Conservation (phyloP, 2,888 invertebrate genomes). For the Nemotelus pantherinus region DNA sequence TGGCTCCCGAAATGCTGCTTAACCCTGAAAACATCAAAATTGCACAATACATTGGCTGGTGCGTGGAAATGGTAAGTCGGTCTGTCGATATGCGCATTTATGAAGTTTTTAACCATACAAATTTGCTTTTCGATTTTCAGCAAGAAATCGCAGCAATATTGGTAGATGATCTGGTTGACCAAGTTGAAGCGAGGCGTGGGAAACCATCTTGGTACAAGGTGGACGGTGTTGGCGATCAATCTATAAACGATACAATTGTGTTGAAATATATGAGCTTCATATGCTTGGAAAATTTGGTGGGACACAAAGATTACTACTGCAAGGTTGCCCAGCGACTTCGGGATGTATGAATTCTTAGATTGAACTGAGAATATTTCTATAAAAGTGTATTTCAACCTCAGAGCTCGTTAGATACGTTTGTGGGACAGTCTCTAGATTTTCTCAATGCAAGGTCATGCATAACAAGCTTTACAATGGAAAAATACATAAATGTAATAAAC, state of each 20-base stretch:
- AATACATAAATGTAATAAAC: constrained; percentile 6
- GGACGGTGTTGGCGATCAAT: constrained; percentile 8
- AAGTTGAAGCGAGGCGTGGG: constrained; percentile 12
- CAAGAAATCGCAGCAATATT: constrained; percentile 66
- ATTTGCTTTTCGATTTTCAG: constrained; percentile 75
- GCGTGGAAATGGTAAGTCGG: constrained; percentile 62
- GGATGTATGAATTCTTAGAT: constrained; percentile 2
- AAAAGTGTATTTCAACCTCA: background rate
- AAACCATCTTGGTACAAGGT: constrained; percentile 22
- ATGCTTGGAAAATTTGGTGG: constrained; percentile 8
- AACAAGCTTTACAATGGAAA: constrained; percentile 25
- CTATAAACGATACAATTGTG: constrained; percentile 16
- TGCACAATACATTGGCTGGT: constrained; percentile 25
- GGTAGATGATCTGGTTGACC: constrained; percentile 24
- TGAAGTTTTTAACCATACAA: constrained; percentile 65
- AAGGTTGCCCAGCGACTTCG: background rate
- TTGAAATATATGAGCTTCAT: constrained; percentile 17
- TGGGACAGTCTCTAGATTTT: constrained; percentile 21
- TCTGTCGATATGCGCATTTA: constrained; percentile 60
- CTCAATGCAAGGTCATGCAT: constrained; percentile 9
- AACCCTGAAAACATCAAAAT: constrained; percentile 19
- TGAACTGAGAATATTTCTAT: background rate
- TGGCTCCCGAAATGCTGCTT: background rate
- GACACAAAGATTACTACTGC: constrained; percentile 24
- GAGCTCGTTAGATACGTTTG: constrained; percentile 6